Evolutionary conservation across 1,140 invertebrate species (phyloP), one percentile per base, ranked within the genome.

Genomic region (Plectrocnemia conspersa): DNA sequence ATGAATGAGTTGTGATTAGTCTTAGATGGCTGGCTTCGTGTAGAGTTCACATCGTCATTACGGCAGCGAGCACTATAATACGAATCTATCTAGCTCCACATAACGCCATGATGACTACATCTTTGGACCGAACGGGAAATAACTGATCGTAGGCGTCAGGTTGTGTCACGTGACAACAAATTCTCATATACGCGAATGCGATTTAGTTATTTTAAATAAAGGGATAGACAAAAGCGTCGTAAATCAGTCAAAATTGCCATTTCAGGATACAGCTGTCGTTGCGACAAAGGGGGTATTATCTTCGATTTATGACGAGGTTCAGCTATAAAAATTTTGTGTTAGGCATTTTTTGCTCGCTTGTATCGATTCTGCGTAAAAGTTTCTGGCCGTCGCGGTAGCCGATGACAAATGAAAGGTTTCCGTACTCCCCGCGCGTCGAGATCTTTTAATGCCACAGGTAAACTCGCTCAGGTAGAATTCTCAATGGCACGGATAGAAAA

Each of bases 1-100:
- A 60, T 60, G 58, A 60, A 60, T 60, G 49, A 52, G 13, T 50
- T 25, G 49, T 35, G 54, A 60, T 60, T 60, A 56, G 58, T 60
- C 48, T 54, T 54, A 35, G 53, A 54, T 52, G 49, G 45, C 56
- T 49, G 56, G 35, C 54, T 29, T 5, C 33, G 47, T 23, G 47
- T 50, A 50, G 47, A 35, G 47, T 50, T 50, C 47, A 50, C 47
- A 38, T 50, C 47, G 47, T 50, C 47, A 50, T 50, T 50, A 50
- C 23, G 47, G 47, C 33, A 13, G 32, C 16, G 16, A 35, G 46
- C 5, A 38, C 32, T n/a, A n/a, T 38, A 38, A 38, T 38, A 38
- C 18, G 10, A 22, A 35, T 50, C 47, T 47, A 47, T 47, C 45
- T 47, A 32, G 45, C 47, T 13, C 35, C 18, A 38, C 18, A 38